Evolutionary conservation across 2,113 vertebrate genomes (phyloP).

Genomic region (Pachypanchax playfairii): DNA sequence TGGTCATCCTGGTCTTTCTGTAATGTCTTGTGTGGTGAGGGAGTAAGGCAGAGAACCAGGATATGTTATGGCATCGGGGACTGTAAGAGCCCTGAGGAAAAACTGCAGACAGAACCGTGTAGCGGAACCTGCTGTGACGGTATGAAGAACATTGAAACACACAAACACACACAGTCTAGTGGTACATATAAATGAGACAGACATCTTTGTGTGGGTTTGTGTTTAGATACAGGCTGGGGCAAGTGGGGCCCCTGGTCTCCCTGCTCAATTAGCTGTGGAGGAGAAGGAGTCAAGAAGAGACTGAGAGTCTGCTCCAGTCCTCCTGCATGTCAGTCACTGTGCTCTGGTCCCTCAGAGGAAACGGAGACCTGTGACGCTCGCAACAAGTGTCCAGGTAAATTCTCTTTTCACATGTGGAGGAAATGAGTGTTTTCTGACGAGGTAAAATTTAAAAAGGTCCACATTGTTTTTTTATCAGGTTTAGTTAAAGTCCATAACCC

Average conservation of each 20-base stretch:
- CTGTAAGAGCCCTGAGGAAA: rapidly evolving
- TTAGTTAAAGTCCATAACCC: too few species aligned
- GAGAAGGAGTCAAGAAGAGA: constrained; percentile 39
- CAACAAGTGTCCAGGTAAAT: constrained; percentile 56
- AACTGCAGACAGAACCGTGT: constrained; percentile 33
- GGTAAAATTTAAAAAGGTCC: neutral
- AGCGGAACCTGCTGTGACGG: constrained; percentile 52
- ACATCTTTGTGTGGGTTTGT: neutral
- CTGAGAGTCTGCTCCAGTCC: constrained; percentile 27
- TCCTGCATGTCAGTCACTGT: constrained; percentile 35
- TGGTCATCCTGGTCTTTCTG: constrained; percentile 63
- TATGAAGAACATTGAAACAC: constrained; percentile 17
- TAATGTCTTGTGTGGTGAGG: constrained; percentile 41
- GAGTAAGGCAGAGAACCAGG: constrained; percentile 53
- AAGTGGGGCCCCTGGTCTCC: constrained; percentile 49
- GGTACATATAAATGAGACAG: neutral
- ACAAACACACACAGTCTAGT: neutral
- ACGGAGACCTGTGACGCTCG: constrained; percentile 2
- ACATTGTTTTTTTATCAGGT: neutral
- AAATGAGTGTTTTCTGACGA: neutral
- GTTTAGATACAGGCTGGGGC: constrained; percentile 43
- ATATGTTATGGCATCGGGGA: constrained; percentile 37
- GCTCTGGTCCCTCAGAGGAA: constrained; percentile 16
- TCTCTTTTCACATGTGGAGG: neutral
- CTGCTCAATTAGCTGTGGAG: constrained; percentile 61